A percentile compares a stretch with the other conserved stretches of the same genome.
Evolutionary conservation across 1,140 invertebrate genomes (phyloP).

Genomic region (Samia ricini): DNA sequence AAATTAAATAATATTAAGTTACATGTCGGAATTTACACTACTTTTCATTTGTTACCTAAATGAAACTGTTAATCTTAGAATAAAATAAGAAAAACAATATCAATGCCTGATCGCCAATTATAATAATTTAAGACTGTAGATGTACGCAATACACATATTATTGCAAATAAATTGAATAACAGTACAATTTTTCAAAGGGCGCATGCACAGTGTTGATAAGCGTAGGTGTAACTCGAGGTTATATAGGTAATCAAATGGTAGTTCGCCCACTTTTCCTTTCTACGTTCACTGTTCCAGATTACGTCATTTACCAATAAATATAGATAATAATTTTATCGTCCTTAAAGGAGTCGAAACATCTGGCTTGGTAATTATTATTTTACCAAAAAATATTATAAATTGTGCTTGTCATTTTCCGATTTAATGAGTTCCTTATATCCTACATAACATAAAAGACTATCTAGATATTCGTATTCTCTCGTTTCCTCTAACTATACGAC

Average conservation of each 20-base stretch:
- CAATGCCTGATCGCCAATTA: no score
- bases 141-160: no score
- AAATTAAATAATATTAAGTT: no score
- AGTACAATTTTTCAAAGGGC: background rate
- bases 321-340: conserved; percentile 13
- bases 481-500: no score
- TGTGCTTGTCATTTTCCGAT: background rate
- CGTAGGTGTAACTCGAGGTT: conserved; percentile 67
- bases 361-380: background rate
- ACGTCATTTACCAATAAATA: conserved; percentile 49
- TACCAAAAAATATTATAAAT: background rate
- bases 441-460: no score
- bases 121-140: no score
- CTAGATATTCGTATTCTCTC: no score
- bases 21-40: no score
- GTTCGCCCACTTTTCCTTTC: conserved; percentile 75
- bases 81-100: no score
- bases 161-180: background rate
- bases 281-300: conserved; percentile 70
- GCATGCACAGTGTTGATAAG: conserved; percentile 26
- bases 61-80: no score
- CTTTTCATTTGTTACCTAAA: no score
- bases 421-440: no score
- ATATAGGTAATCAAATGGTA: conserved; percentile 44
- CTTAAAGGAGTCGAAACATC: background rate